These are phyloP conservation scores for Porphyrio hochstetteri DNA, from an alignment of 2,113 vertebrate species.

Conservation along the genomic window DNA sequence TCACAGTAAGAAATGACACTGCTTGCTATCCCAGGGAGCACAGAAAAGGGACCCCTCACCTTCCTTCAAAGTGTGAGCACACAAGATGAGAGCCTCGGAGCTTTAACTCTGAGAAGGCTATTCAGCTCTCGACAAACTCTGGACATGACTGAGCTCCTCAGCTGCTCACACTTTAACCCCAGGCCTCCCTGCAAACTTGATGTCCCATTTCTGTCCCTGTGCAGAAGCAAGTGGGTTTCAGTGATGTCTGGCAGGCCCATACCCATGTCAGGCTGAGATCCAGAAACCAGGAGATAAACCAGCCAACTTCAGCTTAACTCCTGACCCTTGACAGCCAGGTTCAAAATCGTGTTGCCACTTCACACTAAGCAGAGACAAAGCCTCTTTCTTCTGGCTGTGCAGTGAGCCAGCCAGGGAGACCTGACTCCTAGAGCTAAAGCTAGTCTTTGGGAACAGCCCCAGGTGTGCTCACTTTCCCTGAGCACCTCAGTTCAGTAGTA, in stretches of 20 bases:
- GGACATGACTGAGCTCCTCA: neutral
- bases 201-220: neutral
- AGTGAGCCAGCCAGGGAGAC: neutral
- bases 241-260: neutral
- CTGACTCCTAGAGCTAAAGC: neutral
- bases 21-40: neutral
- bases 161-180: neutral
- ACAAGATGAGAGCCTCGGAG: neutral
- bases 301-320: neutral
- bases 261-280: neutral
- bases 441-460: neutral
- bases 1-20: neutral
- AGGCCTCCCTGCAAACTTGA: neutral
- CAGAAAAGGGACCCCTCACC: neutral
- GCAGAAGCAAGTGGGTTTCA: neutral
- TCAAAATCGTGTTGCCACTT: neutral
- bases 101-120: neutral
- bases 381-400: neutral
- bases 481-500: neutral
- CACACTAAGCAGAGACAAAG: neutral
- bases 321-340: neutral
- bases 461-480: neutral
- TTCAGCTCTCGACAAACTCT: neutral
- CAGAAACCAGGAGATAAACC: neutral
- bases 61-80: neutral